Percentiles rank a stretch among this genome's conserved stretches.
These are phyloP conservation scores for Xenopus borealis DNA, from an alignment of 2,113 vertebrate genomes.

Conservation along the genomic window DNA sequence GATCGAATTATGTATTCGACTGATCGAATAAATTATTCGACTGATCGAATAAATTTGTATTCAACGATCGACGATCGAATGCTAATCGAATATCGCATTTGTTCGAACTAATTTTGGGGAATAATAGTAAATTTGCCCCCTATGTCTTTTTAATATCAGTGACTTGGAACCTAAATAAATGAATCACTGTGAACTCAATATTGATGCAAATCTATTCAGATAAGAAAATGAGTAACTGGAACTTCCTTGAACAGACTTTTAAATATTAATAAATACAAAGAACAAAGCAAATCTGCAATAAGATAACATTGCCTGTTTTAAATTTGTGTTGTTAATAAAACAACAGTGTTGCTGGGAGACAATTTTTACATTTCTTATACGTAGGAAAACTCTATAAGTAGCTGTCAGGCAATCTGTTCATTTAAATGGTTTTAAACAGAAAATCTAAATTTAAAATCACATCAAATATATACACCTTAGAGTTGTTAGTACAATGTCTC, in stretches of 20 bases:
- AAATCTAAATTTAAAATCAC: too few species aligned
- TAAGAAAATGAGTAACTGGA: not conserved
- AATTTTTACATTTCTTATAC: not conserved
- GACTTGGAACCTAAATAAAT: not conserved
- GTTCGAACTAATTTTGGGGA: too few species aligned
- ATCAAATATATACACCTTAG: too few species aligned
- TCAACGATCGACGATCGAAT: too few species aligned
- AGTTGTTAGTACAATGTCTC: too few species aligned
- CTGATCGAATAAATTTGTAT: too few species aligned
- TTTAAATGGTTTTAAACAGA: not conserved
- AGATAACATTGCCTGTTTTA: not conserved
- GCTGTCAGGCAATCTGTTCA: too few species aligned
- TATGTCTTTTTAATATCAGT: not conserved
- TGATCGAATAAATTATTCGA: too few species aligned
- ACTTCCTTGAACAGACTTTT: conserved; percentile 16
- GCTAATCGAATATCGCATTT: too few species aligned
- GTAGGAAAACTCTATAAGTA: not conserved
- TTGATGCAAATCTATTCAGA: conserved; percentile 29
- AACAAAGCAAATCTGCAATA: conserved; percentile 3
- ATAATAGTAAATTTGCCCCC: too few species aligned
- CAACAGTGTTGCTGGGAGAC: not conserved
- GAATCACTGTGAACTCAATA: conserved; percentile 4
- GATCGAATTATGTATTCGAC: too few species aligned
- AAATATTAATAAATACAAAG: conserved; percentile 26
- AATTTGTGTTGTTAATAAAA: not conserved